Conservation (phyloP, 2,797 vertebrate genomes). For the Tragelaphus oryx region DNA sequence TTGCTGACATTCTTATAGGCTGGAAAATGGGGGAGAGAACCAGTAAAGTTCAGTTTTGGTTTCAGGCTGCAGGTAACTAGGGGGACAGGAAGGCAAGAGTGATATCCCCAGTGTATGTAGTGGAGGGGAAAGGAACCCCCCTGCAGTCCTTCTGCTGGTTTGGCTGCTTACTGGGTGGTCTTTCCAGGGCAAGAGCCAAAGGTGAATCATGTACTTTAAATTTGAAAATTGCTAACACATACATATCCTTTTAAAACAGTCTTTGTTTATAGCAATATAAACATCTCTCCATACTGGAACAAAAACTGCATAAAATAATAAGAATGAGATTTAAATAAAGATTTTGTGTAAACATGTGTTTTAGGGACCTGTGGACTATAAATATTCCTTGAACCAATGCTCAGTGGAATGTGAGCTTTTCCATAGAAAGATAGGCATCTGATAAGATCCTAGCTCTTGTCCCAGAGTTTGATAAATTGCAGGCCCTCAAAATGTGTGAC, state of each 20-base stretch:
- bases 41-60: not conserved
- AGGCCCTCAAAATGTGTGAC: not conserved
- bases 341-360: not conserved
- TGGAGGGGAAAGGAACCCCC: not conserved
- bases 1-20: not conserved
- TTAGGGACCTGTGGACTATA: not conserved
- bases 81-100: not conserved
- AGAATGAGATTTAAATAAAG: conserved; percentile 30
- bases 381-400: not conserved
- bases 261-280: conserved; percentile 33
- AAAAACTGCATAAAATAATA: conserved; percentile 29
- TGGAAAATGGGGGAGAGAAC: not conserved
- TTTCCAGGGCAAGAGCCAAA: conserved; percentile 13
- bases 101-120: not conserved
- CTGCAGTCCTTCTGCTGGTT: not conserved
- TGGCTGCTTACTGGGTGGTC: conserved; percentile 50
- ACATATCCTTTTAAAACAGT: conserved; percentile 7
- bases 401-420: not conserved
- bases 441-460: not conserved
- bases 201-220: conserved; percentile 40
- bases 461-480: not conserved
- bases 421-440: not conserved
- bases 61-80: not conserved
- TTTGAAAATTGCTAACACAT: conserved; percentile 61
- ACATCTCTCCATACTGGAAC: not conserved